Evolutionary conservation across 1,140 invertebrate genomes (phyloP).

Genomic region (Bombus sibiricus): DNA sequence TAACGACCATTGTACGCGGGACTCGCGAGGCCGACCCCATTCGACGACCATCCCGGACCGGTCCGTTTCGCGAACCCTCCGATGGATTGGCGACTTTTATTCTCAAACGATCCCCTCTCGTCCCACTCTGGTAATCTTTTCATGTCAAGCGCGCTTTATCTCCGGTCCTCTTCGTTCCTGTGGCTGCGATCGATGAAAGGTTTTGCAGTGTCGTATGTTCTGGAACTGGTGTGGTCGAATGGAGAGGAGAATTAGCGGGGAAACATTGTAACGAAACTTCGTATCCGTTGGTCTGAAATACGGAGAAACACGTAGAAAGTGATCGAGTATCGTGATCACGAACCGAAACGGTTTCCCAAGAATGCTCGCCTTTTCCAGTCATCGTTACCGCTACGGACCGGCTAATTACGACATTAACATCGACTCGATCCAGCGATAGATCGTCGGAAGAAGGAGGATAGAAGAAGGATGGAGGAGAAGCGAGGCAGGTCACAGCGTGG

Average conservation of each 20-base stretch:
- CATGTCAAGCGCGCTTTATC: slow-evolving; percentile 10
- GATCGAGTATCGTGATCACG: neutral
- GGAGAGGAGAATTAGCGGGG: neutral
- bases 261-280: neutral
- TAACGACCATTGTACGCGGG: slow-evolving; percentile 77
- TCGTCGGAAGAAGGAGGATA: neutral
- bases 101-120: neutral
- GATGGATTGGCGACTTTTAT: slow-evolving; percentile 45
- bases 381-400: slow-evolving; percentile 17
- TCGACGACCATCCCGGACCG: slow-evolving; percentile 25
- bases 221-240: neutral
- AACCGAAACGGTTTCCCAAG: slow-evolving; percentile 13
- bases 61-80: slow-evolving; percentile 33
- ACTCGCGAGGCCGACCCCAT: slow-evolving; percentile 46
- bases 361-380: slow-evolving; percentile 16
- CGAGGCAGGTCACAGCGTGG: slow-evolving; percentile 23
- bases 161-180: neutral
- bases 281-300: neutral
- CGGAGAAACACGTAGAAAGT: neutral
- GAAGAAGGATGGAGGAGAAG: neutral
- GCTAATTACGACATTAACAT: slow-evolving; percentile 62
- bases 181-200: neutral
- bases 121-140: neutral
- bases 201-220: neutral
- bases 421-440: slow-evolving; percentile 24